Evolutionary conservation across 2,113 vertebrate species (phyloP).

Genomic region (Craseonycteris thonglongyai): DNA sequence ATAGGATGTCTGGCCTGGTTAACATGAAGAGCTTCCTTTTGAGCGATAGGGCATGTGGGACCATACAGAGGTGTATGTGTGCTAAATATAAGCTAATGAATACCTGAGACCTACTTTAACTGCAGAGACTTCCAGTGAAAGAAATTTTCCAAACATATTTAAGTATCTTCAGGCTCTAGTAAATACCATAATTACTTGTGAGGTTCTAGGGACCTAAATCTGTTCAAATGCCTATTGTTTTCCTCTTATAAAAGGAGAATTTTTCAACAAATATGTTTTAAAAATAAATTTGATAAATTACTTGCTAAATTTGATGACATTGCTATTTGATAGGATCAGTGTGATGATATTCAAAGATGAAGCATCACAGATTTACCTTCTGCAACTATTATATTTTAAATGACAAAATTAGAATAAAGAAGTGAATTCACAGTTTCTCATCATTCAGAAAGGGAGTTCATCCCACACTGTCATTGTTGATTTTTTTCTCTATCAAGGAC

Average conservation of each 20-base stretch:
- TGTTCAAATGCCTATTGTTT: neutral
- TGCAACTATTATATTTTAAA: conserved; percentile 17
- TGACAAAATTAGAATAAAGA: neutral
- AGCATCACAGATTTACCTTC: neutral
- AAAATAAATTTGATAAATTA: conserved; percentile 16
- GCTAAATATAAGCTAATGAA: neutral
- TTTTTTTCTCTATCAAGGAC: neutral
- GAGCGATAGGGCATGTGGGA: neutral
- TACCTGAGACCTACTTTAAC: neutral
- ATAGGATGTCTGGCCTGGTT: neutral
- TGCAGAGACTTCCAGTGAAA: neutral
- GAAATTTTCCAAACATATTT: neutral
- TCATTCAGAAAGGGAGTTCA: neutral
- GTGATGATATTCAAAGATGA: neutral
- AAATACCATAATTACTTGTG: neutral
- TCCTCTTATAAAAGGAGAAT: neutral
- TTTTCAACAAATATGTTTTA: neutral
- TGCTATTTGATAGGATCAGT: no score
- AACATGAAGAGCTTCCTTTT: neutral
- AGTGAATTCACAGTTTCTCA: neutral
- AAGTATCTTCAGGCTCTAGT: neutral
- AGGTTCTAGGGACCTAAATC: neutral
- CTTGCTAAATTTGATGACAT: no score
- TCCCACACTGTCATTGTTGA: neutral
- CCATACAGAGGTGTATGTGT: neutral